These are phyloP conservation scores for Thera obeliscata DNA, from an alignment of 2,888 invertebrate genomes.

Conservation along the genomic window DNA sequence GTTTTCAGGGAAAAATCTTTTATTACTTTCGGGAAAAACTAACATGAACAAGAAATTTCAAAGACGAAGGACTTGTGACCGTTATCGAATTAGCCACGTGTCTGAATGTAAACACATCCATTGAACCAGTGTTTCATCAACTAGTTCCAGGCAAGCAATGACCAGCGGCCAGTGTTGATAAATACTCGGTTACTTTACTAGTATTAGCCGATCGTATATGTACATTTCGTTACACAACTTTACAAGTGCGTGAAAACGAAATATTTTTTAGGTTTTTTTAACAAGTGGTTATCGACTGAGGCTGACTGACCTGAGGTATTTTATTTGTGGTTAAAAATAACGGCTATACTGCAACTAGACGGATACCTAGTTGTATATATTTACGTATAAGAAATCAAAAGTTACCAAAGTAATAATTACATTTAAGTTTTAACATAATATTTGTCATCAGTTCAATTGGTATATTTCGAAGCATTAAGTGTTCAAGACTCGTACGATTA, in stretches of 20 bases:
- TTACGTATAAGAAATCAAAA: too few species aligned
- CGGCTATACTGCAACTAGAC: background rate
- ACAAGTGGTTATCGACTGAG: background rate
- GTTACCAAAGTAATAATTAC: too few species aligned
- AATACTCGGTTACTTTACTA: constrained; percentile 32
- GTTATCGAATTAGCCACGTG: constrained; percentile 40
- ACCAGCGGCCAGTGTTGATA: constrained; percentile 39
- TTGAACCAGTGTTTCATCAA: constrained; percentile 42
- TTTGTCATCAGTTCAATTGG: background rate
- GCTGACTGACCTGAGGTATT: background rate
- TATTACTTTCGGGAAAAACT: too few species aligned
- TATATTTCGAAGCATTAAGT: constrained; percentile 12
- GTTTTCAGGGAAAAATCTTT: background rate
- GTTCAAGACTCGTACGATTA: constrained; percentile 1
- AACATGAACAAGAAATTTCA: background rate
- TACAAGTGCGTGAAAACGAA: constrained; percentile 20
- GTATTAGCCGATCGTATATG: constrained; percentile 17
- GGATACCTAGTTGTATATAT: too few species aligned
- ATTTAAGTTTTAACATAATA: too few species aligned
- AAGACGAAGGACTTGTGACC: constrained; percentile 5
- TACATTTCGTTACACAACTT: constrained; percentile 32
- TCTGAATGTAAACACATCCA: constrained; percentile 43
- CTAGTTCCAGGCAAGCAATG: constrained; percentile 22
- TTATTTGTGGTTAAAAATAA: background rate
- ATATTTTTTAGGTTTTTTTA: constrained; percentile 32